phyloP scores from a whole-genome alignment of 64 coral and sea anemone species.

The Actinia equina region DNA sequence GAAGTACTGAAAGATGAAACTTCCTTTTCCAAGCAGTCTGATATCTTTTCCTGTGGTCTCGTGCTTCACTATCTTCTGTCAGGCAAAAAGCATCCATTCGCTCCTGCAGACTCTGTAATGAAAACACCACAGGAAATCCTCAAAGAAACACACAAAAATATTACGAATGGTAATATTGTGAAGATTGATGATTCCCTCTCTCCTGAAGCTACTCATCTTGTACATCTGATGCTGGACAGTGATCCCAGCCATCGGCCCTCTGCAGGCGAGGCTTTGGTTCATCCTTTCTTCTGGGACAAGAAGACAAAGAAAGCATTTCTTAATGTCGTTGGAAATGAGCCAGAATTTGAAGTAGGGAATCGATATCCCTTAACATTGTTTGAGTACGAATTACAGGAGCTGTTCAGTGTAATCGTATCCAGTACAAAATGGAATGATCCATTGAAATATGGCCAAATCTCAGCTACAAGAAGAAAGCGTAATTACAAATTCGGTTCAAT shows the following conservation, averaged over 20 bases:
- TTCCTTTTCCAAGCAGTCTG: neutral
- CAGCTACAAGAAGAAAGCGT: neutral
- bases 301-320: neutral
- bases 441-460: neutral
- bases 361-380: neutral
- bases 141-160: neutral
- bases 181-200: neutral
- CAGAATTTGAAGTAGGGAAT: neutral
- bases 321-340: neutral
- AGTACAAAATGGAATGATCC: neutral
- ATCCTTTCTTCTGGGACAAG: neutral
- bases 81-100: neutral
- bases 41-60: conserved; percentile 25
- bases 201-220: neutral
- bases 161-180: neutral
- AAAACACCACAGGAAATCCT: neutral
- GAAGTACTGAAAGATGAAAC: neutral
- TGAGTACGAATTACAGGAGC: neutral
- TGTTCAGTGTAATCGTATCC: neutral
- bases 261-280: neutral
- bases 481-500: neutral
- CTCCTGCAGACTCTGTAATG: neutral
- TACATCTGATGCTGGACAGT: neutral
- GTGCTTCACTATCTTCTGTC: conserved; percentile 13
- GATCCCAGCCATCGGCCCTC: neutral